Evolutionary conservation across 2,888 invertebrate species (phyloP).

Genomic region (Cheilosia impressa): DNA sequence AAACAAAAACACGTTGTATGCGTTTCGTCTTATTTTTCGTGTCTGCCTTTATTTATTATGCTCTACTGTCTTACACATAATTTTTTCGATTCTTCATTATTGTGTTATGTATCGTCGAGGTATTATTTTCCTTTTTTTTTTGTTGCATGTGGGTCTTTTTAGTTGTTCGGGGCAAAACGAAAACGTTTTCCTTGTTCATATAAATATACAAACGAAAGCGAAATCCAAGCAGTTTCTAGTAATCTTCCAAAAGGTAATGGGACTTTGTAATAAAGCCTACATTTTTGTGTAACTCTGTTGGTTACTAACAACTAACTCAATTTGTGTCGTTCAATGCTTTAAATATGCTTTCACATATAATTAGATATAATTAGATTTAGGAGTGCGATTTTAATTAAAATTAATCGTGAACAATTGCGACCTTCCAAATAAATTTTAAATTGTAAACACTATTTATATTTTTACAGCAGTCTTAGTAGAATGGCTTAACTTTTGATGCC

Average conservation of each 20-base stretch:
- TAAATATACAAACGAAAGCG: background rate
- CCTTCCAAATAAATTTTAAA: too few species aligned
- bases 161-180: background rate
- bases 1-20: conserved; percentile 16
- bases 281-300: conserved; percentile 5
- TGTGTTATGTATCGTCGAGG: conserved; percentile 51
- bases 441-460: too few species aligned
- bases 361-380: too few species aligned
- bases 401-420: too few species aligned
- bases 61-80: conserved; percentile 16
- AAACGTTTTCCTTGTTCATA: too few species aligned
- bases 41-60: conserved; percentile 31
- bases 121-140: conserved; percentile 10
- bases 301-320: conserved; percentile 28
- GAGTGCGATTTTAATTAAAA: too few species aligned
- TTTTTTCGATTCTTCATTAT: conserved; percentile 44
- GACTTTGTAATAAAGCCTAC: conserved; percentile 29
- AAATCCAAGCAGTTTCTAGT: conserved; percentile 70
- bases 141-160: conserved; percentile 37
- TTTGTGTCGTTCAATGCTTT: background rate
- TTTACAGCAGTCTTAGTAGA: too few species aligned
- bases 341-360: background rate
- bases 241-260: conserved; percentile 78
- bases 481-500: too few species aligned
- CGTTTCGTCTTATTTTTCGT: conserved; percentile 28